phyloP scores from a whole-genome alignment of 1,140 invertebrate species.

The Zaprionus lachaisei region DNA sequence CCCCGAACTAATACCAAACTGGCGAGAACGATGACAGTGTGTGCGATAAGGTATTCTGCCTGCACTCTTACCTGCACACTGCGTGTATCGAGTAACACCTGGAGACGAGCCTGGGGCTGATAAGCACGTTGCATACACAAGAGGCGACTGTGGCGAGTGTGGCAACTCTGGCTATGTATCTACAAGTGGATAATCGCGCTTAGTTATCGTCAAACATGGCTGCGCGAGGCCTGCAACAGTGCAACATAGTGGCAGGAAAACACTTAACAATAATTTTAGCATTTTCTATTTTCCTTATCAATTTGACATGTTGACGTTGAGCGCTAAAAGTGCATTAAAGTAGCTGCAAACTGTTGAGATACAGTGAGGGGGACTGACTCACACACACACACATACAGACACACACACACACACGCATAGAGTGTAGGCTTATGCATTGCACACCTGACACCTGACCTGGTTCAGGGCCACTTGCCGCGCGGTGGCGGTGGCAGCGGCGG shows the following conservation, averaged over 20 bases:
- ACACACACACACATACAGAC: not conserved
- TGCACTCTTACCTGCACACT: conserved; percentile 1
- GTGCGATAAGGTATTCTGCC: not conserved
- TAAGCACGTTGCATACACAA: not conserved
- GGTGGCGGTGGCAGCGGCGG: not conserved
- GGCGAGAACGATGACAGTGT: not conserved
- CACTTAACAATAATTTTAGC: conserved; percentile 70
- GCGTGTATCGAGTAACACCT: conserved; percentile 1
- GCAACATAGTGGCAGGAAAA: conserved; percentile 35
- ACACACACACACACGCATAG: not conserved
- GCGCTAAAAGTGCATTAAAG: conserved; percentile 80
- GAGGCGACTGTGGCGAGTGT: not conserved
- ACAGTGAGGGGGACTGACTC: conserved; percentile 23
- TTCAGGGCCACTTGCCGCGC: conserved; percentile 60
- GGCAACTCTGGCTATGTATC: conserved; percentile 19
- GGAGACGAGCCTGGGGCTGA: not conserved
- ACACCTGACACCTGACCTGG: conserved; percentile 74
- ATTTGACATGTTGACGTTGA: conserved; percentile 80
- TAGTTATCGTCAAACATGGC: conserved; percentile 30
- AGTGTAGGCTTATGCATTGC: conserved; percentile 23
- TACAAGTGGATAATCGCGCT: conserved; percentile 40
- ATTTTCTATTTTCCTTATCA: conserved; percentile 65
- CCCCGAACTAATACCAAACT: not conserved
- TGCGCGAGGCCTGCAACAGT: conserved; percentile 21
- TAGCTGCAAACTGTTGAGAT: conserved; percentile 64